phyloP scores from a whole-genome alignment of 2,888 invertebrate species.

The Tortricodes alternella region DNA sequence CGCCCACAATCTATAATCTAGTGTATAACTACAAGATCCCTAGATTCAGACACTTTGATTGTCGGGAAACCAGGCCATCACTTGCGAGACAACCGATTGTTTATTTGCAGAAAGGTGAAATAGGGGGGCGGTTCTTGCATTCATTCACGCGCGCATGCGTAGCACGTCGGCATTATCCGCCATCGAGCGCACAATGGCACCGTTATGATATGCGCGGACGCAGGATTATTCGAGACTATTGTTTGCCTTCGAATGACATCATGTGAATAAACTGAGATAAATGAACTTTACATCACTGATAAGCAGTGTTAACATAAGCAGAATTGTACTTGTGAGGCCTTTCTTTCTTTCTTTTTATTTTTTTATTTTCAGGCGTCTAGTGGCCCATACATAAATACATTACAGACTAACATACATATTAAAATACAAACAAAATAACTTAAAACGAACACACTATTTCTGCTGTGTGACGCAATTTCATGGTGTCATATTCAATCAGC shows the following conservation, averaged over 20 bases:
- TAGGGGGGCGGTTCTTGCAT: constrained; percentile 43
- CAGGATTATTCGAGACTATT: constrained; percentile 25
- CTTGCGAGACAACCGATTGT: constrained; percentile 7
- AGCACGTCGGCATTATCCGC: constrained; percentile 41
- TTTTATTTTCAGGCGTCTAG: no score
- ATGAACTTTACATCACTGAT: constrained; percentile 11
- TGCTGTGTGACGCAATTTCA: no score
- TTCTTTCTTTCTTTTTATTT: no score
- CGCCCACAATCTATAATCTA: no score
- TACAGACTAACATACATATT: no score
- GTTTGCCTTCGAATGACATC: constrained; percentile 27
- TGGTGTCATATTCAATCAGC: no score
- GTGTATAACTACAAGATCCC: not conserved
- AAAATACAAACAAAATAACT: no score
- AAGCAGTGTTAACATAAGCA: constrained; percentile 7
- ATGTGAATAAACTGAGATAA: constrained; percentile 15
- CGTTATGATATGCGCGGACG: constrained; percentile 24
- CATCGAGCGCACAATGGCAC: constrained; percentile 25
- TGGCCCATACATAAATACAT: no score
- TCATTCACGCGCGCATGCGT: constrained; percentile 49
- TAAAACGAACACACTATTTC: no score
- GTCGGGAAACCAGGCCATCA: not conserved
- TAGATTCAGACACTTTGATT: not conserved
- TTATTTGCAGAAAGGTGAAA: constrained; percentile 29
- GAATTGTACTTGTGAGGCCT: not conserved